These are phyloP conservation scores for Hirtodrosophila alboralis DNA, from an alignment of 2,888 invertebrate species.

Conservation along the genomic window DNA sequence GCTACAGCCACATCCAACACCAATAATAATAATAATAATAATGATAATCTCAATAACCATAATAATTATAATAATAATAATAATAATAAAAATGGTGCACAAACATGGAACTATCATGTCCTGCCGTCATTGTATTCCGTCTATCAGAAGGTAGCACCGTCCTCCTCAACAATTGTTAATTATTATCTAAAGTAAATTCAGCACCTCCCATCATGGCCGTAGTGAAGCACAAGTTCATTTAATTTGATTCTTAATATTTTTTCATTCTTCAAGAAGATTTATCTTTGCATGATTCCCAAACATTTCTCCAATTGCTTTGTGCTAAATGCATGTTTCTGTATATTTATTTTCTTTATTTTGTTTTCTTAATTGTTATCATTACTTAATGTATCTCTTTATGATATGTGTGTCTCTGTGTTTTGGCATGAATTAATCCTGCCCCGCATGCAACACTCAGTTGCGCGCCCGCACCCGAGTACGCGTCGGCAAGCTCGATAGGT, in stretches of 20 bases:
- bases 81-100: slow-evolving; percentile 83
- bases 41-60: slow-evolving; percentile 58
- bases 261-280: background rate
- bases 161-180: slow-evolving; percentile 18
- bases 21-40: slow-evolving; percentile 50
- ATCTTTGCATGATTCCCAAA: slow-evolving; percentile 23
- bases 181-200: slow-evolving; percentile 8
- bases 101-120: slow-evolving; percentile 93
- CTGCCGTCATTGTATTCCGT: slow-evolving; percentile 92
- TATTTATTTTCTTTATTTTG: slow-evolving; percentile 2
- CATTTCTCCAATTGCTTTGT: slow-evolving; percentile 23
- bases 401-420: slow-evolving; percentile 34
- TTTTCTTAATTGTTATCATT: slow-evolving; percentile 15
- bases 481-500: slow-evolving; percentile 54
- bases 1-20: slow-evolving; percentile 63
- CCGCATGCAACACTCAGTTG: slow-evolving; percentile 45
- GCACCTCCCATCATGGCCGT: slow-evolving; percentile 38
- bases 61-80: slow-evolving; percentile 44
- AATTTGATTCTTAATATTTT: slow-evolving; percentile 4
- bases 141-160: slow-evolving; percentile 90
- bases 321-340: slow-evolving; percentile 30
- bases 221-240: slow-evolving; percentile 24
- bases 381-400: slow-evolving; percentile 23
- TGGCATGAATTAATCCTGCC: slow-evolving; percentile 45
- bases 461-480: slow-evolving; percentile 60